Evolutionary conservation across 2,888 invertebrate genomes (phyloP).

Genomic region (Silvanus unidentatus): DNA sequence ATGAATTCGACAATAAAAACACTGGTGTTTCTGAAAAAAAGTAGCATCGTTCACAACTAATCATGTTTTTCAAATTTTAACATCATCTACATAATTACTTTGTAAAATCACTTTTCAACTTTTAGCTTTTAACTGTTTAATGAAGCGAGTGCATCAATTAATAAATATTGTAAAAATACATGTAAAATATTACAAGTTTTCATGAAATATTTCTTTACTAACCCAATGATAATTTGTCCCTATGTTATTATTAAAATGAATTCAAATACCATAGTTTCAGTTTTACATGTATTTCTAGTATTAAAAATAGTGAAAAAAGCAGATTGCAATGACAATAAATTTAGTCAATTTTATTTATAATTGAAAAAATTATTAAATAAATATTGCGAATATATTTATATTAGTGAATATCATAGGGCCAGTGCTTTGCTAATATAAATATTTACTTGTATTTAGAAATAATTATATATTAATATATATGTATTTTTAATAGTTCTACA

Average conservation of each 20-base stretch:
- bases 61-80: conserved; percentile 4
- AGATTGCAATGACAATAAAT: conserved; percentile 33
- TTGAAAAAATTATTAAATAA: conserved; percentile 11
- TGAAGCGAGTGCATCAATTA: too few relatives aligned
- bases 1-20: conserved; percentile 25
- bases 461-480: conserved; percentile 10
- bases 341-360: conserved; percentile 28
- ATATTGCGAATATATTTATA: conserved; percentile 29
- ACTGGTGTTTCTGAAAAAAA: too few relatives aligned
- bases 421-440: conserved; percentile 37
- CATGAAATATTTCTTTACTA: too few relatives aligned
- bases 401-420: conserved; percentile 38
- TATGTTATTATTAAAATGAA: too few relatives aligned
- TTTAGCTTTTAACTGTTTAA: conserved; percentile 3
- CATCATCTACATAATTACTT: conserved; percentile 9
- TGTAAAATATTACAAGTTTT: too few relatives aligned
- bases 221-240: too few relatives aligned
- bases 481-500: conserved; percentile 18
- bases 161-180: too few relatives aligned
- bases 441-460: conserved; percentile 13
- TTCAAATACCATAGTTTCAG: too few relatives aligned
- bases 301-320: conserved; percentile 6
- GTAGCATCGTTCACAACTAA: too few relatives aligned
- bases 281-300: too few relatives aligned
- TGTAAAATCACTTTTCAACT: conserved; percentile 24